Percentiles rank a stretch among this genome's conserved stretches.
These are phyloP conservation scores for Protophormia terraenovae DNA, from an alignment of 2,888 invertebrate species.

Conservation along the genomic window DNA sequence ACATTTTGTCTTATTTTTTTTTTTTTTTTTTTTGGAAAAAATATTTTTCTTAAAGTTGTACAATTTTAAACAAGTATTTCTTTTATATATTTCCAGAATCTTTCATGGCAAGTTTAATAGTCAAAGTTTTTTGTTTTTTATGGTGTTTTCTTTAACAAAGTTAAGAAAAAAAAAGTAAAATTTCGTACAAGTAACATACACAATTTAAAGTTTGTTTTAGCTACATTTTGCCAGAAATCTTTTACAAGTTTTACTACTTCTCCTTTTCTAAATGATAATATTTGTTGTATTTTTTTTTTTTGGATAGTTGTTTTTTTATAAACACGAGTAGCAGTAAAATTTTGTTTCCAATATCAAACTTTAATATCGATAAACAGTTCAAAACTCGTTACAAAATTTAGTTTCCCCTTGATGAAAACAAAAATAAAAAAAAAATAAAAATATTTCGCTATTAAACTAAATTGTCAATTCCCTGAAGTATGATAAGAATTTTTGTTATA, in stretches of 20 bases:
- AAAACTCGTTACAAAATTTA: slow-evolving; percentile 5
- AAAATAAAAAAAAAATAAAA: background rate
- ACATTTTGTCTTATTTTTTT: background rate
- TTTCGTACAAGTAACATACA: no score
- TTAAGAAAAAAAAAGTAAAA: slow-evolving; percentile 20
- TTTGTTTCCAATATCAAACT: slow-evolving; percentile 7
- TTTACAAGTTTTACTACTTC: background rate
- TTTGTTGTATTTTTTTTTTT: background rate
- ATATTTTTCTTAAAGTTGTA: background rate
- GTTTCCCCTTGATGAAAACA: background rate
- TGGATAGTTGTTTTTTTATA: background rate
- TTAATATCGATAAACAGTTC: slow-evolving; percentile 2
- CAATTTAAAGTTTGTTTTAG: slow-evolving; percentile 16
- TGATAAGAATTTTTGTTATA: background rate
- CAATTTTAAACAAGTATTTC: background rate
- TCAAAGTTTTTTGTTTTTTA: background rate
- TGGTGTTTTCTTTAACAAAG: slow-evolving; percentile 6
- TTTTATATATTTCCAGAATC: background rate
- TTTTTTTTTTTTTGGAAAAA: background rate
- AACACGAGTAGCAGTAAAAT: background rate
- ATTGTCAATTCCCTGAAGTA: background rate
- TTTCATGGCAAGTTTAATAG: slow-evolving; percentile 21
- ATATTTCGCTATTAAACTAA: background rate
- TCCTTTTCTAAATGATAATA: background rate
- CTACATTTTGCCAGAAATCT: background rate